Percentiles rank a stretch among this genome's conserved stretches.
These are phyloP conservation scores for Bovichtus variegatus DNA, from an alignment of 2,797 vertebrate genomes.

Conservation along the genomic window DNA sequence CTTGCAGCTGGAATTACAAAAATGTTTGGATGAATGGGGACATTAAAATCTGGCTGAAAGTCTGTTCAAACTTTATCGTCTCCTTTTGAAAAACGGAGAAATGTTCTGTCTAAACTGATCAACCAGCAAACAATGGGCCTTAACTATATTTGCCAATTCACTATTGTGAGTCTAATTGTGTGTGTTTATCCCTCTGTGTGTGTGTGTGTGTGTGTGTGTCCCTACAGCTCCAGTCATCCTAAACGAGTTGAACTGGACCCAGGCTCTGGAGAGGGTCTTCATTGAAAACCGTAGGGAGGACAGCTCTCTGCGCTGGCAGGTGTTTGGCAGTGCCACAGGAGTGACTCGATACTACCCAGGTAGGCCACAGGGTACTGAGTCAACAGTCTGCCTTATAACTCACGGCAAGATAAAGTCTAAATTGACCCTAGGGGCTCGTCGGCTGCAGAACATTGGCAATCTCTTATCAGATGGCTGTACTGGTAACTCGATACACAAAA, in stretches of 20 bases:
- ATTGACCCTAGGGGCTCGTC: slow-evolving; percentile 69
- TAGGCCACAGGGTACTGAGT: slow-evolving; percentile 48
- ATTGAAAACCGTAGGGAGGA: slow-evolving; percentile 95
- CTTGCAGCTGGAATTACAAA: slow-evolving; percentile 3
- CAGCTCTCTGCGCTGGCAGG: slow-evolving; percentile 96
- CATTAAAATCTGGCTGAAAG: neutral
- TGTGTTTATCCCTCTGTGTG: slow-evolving; percentile 4
- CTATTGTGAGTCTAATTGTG: neutral
- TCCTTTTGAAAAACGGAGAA: neutral
- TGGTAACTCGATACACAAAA: slow-evolving; percentile 71
- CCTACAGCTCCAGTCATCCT: slow-evolving; percentile 93
- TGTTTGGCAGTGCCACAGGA: slow-evolving; percentile 97
- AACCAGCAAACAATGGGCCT: neutral
- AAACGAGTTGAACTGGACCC: slow-evolving; percentile 98
- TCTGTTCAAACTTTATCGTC: neutral
- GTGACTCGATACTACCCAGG: slow-evolving; percentile 92
- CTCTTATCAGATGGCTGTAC: slow-evolving; percentile 76
- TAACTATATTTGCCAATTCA: neutral
- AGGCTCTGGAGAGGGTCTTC: slow-evolving; percentile 94
- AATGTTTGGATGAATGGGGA: neutral
- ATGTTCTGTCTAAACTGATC: slow-evolving; percentile 3
- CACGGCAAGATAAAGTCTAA: slow-evolving; percentile 74
- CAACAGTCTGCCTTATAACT: slow-evolving; percentile 56
- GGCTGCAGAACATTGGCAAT: slow-evolving; percentile 71
- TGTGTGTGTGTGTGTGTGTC: slow-evolving; percentile 29